A percentile compares a stretch with the other conserved stretches of the same genome.
Conservation (phyloP, 2,888 invertebrate genomes). For the Troides aeacus region DNA sequence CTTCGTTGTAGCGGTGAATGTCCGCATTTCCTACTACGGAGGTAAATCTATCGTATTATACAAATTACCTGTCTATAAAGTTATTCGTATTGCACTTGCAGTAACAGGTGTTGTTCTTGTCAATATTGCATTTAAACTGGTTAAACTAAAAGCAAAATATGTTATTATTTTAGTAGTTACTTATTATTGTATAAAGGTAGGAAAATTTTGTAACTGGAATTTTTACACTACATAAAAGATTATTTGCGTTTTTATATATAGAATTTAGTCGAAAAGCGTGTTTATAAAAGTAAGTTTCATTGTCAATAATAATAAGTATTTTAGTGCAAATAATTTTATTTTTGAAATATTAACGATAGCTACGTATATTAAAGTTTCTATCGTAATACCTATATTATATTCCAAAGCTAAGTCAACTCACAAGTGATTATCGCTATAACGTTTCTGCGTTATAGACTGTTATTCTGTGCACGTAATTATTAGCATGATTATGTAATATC, state of each 20-base stretch:
- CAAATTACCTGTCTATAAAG: constrained; percentile 12
- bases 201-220: too few relatives aligned
- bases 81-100: neutral
- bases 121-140: neutral
- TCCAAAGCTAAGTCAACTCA: neutral
- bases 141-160: too few relatives aligned
- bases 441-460: constrained; percentile 5
- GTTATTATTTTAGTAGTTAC: too few relatives aligned
- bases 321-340: neutral
- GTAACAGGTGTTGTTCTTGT: constrained; percentile 23
- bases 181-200: too few relatives aligned
- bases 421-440: constrained; percentile 22
- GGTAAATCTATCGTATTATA: constrained; percentile 8
- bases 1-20: constrained; percentile 8
- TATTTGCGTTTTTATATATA: too few relatives aligned
- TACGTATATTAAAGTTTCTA: neutral
- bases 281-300: too few relatives aligned
- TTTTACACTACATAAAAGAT: too few relatives aligned
- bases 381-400: neutral
- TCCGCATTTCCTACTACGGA: constrained; percentile 11
- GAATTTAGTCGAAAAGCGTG: too few relatives aligned
- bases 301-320: neutral
- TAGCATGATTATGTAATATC: constrained; percentile 25
- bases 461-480: constrained; percentile 23
- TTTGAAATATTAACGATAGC: neutral